Evolutionary conservation across 2,113 vertebrate genomes (phyloP).

Genomic region (Podarcis muralis): DNA sequence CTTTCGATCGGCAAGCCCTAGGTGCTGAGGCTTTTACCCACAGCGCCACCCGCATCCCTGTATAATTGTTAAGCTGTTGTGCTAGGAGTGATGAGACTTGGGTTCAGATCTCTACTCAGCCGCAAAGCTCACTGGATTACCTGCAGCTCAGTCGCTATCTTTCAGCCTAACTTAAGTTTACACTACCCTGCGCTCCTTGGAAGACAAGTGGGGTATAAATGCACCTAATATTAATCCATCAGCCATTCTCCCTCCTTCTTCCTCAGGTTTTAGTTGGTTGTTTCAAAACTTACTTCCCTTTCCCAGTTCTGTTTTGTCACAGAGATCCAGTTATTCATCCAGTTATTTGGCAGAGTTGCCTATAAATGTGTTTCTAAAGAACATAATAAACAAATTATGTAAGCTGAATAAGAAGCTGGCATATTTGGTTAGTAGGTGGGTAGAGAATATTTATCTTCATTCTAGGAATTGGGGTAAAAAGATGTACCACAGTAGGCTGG

Average conservation of each 20-base stretch:
- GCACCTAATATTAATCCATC: neutral
- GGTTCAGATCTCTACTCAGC: neutral
- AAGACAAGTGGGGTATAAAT: neutral
- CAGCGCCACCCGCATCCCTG: too few relatives aligned
- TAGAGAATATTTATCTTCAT: neutral
- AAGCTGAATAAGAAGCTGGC: neutral
- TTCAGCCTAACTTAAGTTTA: neutral
- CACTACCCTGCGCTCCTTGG: too few relatives aligned
- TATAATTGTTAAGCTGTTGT: neutral
- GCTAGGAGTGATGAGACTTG: neutral
- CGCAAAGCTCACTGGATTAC: neutral
- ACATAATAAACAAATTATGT: neutral
- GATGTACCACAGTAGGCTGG: neutral
- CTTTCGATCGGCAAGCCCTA: too few relatives aligned
- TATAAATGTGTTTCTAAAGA: neutral
- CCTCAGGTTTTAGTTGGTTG: neutral
- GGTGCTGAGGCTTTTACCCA: too few relatives aligned
- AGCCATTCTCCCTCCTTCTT: neutral
- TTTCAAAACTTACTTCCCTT: neutral
- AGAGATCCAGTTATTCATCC: neutral
- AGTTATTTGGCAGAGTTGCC: neutral
- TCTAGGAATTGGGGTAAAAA: neutral
- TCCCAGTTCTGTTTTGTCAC: neutral
- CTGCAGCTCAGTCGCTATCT: neutral
- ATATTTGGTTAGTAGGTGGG: neutral